phyloP scores from a whole-genome alignment of 2,797 vertebrate species.

The Sebastes paucispinis region DNA sequence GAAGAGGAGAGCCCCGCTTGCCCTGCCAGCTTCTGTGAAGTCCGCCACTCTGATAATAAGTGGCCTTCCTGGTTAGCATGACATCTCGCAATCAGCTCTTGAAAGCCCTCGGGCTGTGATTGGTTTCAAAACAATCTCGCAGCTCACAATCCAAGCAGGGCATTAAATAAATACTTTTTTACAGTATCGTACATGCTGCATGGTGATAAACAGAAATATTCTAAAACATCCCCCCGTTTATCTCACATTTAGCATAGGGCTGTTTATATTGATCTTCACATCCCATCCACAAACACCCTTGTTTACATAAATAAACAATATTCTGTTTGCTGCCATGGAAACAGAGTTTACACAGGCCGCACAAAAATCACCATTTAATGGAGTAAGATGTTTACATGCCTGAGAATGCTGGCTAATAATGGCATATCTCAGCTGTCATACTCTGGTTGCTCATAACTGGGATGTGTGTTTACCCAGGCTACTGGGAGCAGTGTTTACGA shows the following conservation, averaged over 20 bases:
- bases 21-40: slow-evolving; percentile 47
- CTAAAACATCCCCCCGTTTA: slow-evolving; percentile 7
- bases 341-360: slow-evolving; percentile 59
- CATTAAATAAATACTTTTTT: slow-evolving; percentile 37
- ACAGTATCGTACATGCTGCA: neutral
- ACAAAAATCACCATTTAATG: slow-evolving; percentile 60
- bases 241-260: slow-evolving; percentile 42
- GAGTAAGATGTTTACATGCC: slow-evolving; percentile 68
- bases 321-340: slow-evolving; percentile 65
- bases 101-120: slow-evolving; percentile 44
- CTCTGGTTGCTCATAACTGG: slow-evolving; percentile 42
- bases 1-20: slow-evolving; percentile 14
- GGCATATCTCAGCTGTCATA: slow-evolving; percentile 62
- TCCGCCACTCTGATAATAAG: slow-evolving; percentile 45
- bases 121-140: slow-evolving; percentile 53
- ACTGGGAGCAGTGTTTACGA: slow-evolving; percentile 23
- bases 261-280: slow-evolving; percentile 65
- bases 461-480: slow-evolving; percentile 22
- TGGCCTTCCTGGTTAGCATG: slow-evolving; percentile 52
- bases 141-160: slow-evolving; percentile 29
- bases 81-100: slow-evolving; percentile 54
- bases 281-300: slow-evolving; percentile 67
- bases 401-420: slow-evolving; percentile 57
- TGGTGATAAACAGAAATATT: slow-evolving; percentile 19
- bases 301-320: slow-evolving; percentile 74